Evolutionary conservation across 2,888 invertebrate genomes (phyloP).

Genomic region (Frankliniella intonsa): DNA sequence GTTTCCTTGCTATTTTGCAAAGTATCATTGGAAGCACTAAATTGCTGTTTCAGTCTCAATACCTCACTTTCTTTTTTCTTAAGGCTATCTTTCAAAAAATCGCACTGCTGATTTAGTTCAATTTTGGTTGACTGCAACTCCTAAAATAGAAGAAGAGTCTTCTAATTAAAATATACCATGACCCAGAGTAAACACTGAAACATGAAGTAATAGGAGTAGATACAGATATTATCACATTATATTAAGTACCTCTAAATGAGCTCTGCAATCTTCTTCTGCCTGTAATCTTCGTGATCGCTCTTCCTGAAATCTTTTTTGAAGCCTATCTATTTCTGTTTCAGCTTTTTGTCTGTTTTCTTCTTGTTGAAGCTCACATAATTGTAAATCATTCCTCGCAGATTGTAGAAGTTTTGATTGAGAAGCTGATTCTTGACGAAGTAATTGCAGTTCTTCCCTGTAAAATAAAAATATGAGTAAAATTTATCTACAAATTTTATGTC

Average conservation of each 20-base stretch:
- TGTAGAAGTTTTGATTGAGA: not conserved
- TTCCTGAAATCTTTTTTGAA: slow-evolving; percentile 50
- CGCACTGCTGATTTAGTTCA: slow-evolving; percentile 46
- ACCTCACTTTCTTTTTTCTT: slow-evolving; percentile 44
- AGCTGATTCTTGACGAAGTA: not conserved
- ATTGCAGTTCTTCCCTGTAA: not conserved
- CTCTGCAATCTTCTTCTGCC: slow-evolving; percentile 47
- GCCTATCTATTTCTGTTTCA: slow-evolving; percentile 47
- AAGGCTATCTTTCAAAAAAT: slow-evolving; percentile 45
- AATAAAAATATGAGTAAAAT: not conserved
- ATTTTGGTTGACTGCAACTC: slow-evolving; percentile 32
- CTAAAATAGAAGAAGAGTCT: not conserved
- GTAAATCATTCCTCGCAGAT: slow-evolving; percentile 41
- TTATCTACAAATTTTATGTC: not conserved
- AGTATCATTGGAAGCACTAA: slow-evolving; percentile 31
- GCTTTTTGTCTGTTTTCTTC: slow-evolving; percentile 49
- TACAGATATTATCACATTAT: not conserved
- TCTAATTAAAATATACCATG: not conserved
- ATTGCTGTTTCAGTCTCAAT: slow-evolving; percentile 43
- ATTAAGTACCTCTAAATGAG: slow-evolving; percentile 46
- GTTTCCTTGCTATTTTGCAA: not conserved
- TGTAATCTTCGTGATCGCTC: slow-evolving; percentile 46
- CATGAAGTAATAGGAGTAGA: not conserved
- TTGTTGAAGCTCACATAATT: slow-evolving; percentile 41
- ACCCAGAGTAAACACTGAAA: not conserved